phyloP scores from a whole-genome alignment of 2,888 invertebrate species.

The Lottia scabra region DNA sequence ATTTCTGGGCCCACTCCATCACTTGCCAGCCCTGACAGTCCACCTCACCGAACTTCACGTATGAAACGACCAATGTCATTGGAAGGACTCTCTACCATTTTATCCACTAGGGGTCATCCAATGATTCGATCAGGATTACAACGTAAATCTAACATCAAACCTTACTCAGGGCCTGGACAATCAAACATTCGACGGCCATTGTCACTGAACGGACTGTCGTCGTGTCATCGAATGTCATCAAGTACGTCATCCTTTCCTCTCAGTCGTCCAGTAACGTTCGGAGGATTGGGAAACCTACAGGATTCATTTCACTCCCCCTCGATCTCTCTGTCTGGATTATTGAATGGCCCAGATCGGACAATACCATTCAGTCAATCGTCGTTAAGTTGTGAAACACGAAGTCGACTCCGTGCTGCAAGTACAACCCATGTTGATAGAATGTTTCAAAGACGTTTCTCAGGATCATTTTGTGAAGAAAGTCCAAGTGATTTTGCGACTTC shows the following conservation, averaged over 20 bases:
- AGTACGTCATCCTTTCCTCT: conserved; percentile 20
- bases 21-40: neutral
- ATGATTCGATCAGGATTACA: neutral
- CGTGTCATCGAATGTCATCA: conserved; percentile 20
- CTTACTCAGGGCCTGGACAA: neutral
- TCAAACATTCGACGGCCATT: neutral
- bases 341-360: neutral
- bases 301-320: neutral
- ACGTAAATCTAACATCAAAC: neutral
- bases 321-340: neutral
- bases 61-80: conserved; percentile 4
- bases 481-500: neutral
- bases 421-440: neutral
- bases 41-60: neutral
- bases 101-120: neutral
- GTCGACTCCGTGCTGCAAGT: neutral
- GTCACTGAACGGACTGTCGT: conserved; percentile 10
- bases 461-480: neutral
- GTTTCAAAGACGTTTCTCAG: neutral
- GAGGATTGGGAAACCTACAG: neutral
- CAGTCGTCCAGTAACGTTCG: conserved; percentile 16
- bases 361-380: neutral
- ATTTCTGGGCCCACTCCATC: neutral
- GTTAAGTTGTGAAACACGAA: neutral
- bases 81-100: neutral